Base-by-base conservation (phyloP, 2,888 invertebrate species). In the Nomada hirtipes region DNA sequence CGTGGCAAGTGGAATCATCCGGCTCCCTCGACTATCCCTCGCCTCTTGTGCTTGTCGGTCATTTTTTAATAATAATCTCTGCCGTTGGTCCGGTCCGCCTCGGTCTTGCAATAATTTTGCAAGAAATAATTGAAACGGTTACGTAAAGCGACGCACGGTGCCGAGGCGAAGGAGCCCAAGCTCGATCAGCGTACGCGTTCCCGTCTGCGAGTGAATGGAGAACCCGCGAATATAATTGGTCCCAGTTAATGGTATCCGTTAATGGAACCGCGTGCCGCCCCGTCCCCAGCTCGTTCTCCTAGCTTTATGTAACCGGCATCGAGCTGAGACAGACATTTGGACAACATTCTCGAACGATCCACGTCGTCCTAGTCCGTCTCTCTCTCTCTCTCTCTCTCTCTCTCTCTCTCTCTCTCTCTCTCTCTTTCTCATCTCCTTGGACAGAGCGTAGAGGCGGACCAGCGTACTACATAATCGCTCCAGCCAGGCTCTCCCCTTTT, bases 311-410 rank as follows among this genome's bases (percentile, higher is more conserved):
- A 82, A 82, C 79, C 29, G 59, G 13, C 23, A 53, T 63, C 50
- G 53, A 55, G 76, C 10, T 47, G 50, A 26, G 67, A 65, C 50
- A 52, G 53, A 42, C 50, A 65, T 83, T 75, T 61, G 65, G 50
- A 69, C 77, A 82, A 79, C 74, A 60, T 85, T 82, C 79, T 82
- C 85, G 65, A 82, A 75, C 20, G 70, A 64, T 79, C 79, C 70
- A 42, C 63, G 57, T 75, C 60, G 75, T 61, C 23, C 7, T 2
- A 13, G 23, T 52, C 29, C 61, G 36, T 52, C 71, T 20, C 20
- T 20, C 20, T 20, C 71, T 63, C 0, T 55, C 44, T 61, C 74
- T 57, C 1, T 59, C 50, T 65, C 67, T 47, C 63, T 26, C 57
- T 63, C 64, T 20, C 53, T 63, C 0, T 55, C 44, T 61, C 74